These are phyloP conservation scores for Stegostoma tigrinum DNA, from an alignment of 2,113 vertebrate genomes.

Conservation along the genomic window DNA sequence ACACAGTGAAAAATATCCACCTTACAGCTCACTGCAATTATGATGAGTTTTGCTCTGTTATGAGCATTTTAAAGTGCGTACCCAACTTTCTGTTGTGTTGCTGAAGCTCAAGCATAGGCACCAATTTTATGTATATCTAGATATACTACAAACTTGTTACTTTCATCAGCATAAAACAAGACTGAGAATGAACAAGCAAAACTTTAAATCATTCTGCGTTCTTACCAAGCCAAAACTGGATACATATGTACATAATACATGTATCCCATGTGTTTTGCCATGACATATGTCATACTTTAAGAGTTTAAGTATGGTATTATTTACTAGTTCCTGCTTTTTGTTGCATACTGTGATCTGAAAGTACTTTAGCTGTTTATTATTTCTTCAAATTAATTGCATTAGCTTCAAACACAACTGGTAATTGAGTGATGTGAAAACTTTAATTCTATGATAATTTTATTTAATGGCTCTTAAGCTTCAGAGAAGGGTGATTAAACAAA, in stretches of 20 bases:
- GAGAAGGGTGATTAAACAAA: constrained; percentile 12
- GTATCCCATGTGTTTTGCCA: not conserved
- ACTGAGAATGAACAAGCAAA: not conserved
- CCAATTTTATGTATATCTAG: not conserved
- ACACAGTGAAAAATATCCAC: no score
- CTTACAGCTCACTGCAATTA: not conserved
- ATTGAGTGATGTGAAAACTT: not conserved
- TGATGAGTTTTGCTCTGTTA: not conserved
- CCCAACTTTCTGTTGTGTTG: not conserved
- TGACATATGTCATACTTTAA: not conserved
- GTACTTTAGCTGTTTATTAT: not conserved
- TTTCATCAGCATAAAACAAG: not conserved
- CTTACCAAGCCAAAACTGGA: not conserved
- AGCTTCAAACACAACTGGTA: not conserved
- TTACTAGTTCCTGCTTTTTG: not conserved
- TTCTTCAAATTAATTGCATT: not conserved
- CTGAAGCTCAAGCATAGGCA: not conserved
- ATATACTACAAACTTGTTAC: not conserved
- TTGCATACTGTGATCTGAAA: not conserved
- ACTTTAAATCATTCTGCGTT: not conserved
- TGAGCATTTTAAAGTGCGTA: not conserved
- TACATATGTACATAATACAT: not conserved
- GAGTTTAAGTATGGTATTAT: not conserved
- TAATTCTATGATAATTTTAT: not conserved
- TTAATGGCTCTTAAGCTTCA: constrained; percentile 30